These are phyloP conservation scores for Drosophila meridiana DNA, from an alignment of 2,888 invertebrate genomes.

Conservation along the genomic window DNA sequence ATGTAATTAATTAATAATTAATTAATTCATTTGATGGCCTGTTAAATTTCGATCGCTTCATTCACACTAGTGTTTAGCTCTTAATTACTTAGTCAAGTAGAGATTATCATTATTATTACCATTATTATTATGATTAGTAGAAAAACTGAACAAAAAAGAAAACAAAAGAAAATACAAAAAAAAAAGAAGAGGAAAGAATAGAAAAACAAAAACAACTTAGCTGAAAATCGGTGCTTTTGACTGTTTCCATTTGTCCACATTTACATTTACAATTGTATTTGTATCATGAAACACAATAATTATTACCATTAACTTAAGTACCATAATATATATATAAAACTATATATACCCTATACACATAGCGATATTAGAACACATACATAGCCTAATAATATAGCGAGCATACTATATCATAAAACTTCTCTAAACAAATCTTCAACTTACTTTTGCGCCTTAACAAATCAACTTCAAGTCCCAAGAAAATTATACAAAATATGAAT, in stretches of 20 bases:
- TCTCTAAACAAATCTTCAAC: conserved; percentile 33
- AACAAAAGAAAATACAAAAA: conserved; percentile 39
- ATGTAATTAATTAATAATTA: conserved; percentile 32
- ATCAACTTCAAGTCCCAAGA: conserved; percentile 11
- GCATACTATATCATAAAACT: conserved; percentile 25
- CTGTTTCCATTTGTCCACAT: conserved; percentile 85
- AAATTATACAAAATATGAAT: conserved; percentile 6
- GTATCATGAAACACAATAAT: conserved; percentile 80
- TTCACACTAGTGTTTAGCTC: conserved; percentile 46
- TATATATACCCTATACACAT: conserved; percentile 31
- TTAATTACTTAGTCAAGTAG: conserved; percentile 66
- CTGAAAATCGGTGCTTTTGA: conserved; percentile 86
- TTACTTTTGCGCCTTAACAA: conserved; percentile 66
- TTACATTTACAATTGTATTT: conserved; percentile 81
- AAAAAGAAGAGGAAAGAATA: conserved; percentile 26
- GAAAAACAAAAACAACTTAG: conserved; percentile 78
- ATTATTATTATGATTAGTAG: conserved; percentile 58
- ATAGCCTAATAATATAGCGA: conserved; percentile 39
- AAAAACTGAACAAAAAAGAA: conserved; percentile 58
- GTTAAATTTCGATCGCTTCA: conserved; percentile 44
- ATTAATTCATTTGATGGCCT: conserved; percentile 26
- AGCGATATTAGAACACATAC: conserved; percentile 44
- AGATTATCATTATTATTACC: conserved; percentile 58
- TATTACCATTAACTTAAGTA: conserved; percentile 40
- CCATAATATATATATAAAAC: conserved; percentile 28